Evolutionary conservation across 2,797 vertebrate genomes (phyloP).

Genomic region (Gadopsis bispinosus): DNA sequence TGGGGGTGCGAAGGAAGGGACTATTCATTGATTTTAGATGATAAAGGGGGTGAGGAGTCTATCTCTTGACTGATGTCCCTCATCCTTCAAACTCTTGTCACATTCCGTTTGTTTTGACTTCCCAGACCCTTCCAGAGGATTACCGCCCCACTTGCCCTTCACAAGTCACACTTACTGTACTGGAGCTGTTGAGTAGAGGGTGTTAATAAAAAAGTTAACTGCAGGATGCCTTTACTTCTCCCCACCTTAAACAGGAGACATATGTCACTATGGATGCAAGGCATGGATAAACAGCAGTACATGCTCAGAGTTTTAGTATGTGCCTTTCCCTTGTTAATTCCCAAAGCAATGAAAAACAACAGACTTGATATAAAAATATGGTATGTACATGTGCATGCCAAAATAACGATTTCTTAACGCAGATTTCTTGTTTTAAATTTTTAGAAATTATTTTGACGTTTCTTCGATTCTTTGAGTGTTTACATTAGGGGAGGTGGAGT

Average conservation of each 20-base stretch:
- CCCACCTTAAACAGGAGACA: not conserved
- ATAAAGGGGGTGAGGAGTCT: not conserved
- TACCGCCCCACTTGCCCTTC: not conserved
- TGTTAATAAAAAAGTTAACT: not conserved
- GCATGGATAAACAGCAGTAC: not conserved
- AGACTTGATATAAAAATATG: not conserved
- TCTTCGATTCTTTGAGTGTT: not conserved
- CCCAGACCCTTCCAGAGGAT: not conserved
- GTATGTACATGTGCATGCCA: slow-evolving; percentile 1
- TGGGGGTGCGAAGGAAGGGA: not conserved
- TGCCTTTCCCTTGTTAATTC: not conserved
- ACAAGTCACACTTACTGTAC: not conserved
- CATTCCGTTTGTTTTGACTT: not conserved
- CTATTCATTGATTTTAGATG: not conserved
- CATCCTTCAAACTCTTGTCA: not conserved
- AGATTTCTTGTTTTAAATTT: no score
- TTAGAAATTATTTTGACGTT: not conserved
- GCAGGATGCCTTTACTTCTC: not conserved
- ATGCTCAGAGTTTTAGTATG: not conserved
- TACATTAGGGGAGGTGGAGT: not conserved
- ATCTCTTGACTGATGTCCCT: not conserved
- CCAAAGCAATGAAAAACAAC: not conserved
- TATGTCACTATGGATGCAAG: slow-evolving; percentile 11
- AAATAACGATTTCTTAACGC: not conserved
- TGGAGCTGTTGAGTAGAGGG: not conserved